These are phyloP conservation scores for Brachyhypopomus occidentalis DNA, from an alignment of 2,113 vertebrate species.

Conservation along the genomic window DNA sequence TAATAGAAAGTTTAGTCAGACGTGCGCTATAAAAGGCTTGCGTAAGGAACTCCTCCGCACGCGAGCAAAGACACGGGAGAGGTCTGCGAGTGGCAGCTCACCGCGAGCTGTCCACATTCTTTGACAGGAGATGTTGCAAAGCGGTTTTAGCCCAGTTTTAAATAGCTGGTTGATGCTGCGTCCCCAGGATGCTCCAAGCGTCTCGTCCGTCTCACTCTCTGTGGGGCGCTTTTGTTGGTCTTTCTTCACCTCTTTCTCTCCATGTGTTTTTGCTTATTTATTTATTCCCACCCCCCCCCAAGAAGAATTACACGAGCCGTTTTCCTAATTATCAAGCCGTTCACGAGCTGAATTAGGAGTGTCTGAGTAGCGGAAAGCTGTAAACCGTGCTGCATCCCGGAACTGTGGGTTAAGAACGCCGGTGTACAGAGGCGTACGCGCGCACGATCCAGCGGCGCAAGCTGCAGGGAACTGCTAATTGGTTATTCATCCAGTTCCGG, in stretches of 20 bases:
- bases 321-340: not conserved
- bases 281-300: too few relatives aligned
- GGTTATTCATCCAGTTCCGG: slow-evolving; percentile 34
- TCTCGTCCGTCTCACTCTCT: not conserved
- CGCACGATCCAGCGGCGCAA: slow-evolving; percentile 3
- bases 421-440: not conserved
- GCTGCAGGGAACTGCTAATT: slow-evolving; percentile 45
- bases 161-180: too few relatives aligned
- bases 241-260: not conserved
- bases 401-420: not conserved
- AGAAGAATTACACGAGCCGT: not conserved
- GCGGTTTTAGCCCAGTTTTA: too few relatives aligned
- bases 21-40: too few relatives aligned
- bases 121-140: too few relatives aligned
- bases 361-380: not conserved
- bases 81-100: too few relatives aligned
- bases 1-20: too few relatives aligned
- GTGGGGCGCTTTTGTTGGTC: not conserved
- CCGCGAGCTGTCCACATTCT: too few relatives aligned
- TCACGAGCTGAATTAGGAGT: not conserved
- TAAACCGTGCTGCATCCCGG: not conserved
- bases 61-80: too few relatives aligned
- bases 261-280: not conserved
- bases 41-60: too few relatives aligned
- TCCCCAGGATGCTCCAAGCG: not conserved